Base-by-base conservation (phyloP, 1,140 invertebrate genomes). In the Callitettix versicolor region DNA sequence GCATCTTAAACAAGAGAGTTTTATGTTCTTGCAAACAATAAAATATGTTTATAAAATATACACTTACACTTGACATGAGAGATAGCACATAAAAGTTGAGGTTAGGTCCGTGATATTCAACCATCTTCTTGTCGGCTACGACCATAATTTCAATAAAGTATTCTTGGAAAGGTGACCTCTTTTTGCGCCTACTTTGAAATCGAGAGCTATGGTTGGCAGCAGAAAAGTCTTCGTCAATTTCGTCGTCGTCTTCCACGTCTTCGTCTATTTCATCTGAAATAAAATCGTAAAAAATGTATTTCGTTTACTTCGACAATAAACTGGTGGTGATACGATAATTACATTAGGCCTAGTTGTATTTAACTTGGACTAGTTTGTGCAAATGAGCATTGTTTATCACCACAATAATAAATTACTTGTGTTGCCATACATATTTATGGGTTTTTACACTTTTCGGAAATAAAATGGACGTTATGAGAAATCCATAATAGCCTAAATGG, bases 111-210 rank as follows among this genome's bases (percentile, higher is more conserved):
- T 92, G 87, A 64, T 88, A 91, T 17, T 78, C 69, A 1, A 76
- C 65, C 88, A 92, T 91, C 63, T 80, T 85, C 12, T 69, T 68
- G 66, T 92, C 89, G 22, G 86, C 85, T 2, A 87, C 86, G 6
- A 91, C 77, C 68, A 90, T 74, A 26, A 90, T 77, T 70, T 91
- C 88, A 33, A 91, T 77, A 61, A 81, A 84, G 66, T 85, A 82
- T 59, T 84, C 78, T 60, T 75, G 73, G 14, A 80, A 75, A n/a
- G 62, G 54, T 42, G 62, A 64, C 24, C 64, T 41, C 41, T 64
- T 66, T 33, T 53, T 61, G 53, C 62, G 47, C 26, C 56, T 53
- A 12, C 33, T 46, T 21, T 30, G 26, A 9, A 3, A 9, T 30
- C 9, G 26, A 30, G 26, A 30, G 26, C 44, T n/a, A 34, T 30